Evolutionary conservation across 2,888 invertebrate genomes (phyloP).

Genomic region (Drosophila setosimentum): DNA sequence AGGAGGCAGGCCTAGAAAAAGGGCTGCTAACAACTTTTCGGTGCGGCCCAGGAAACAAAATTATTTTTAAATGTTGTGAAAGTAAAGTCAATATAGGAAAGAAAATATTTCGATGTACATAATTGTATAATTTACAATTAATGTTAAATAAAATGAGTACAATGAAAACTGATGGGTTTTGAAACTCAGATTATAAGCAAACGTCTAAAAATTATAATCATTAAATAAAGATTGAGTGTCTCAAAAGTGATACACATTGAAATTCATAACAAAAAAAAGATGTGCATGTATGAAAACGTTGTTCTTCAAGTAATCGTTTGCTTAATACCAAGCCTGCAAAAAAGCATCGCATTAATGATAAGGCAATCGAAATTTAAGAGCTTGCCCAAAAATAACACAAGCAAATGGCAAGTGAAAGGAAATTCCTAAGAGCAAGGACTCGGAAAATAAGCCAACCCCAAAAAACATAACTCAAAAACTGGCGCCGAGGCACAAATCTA

Average conservation of each 20-base stretch:
- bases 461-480: conserved; percentile 70
- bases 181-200: conserved; percentile 15
- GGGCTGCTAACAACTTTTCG: conserved; percentile 42
- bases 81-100: conserved; percentile 18
- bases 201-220: background rate
- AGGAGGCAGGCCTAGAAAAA: conserved; percentile 26
- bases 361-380: conserved; percentile 64
- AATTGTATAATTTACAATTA: conserved; percentile 46
- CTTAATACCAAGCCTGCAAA: conserved; percentile 26
- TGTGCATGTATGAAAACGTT: background rate
- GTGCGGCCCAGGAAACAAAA: conserved; percentile 26
- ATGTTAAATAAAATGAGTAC: conserved; percentile 15
- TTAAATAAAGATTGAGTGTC: background rate
- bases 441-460: conserved; percentile 74
- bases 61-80: conserved; percentile 38
- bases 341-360: conserved; percentile 46
- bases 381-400: conserved; percentile 70
- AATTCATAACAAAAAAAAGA: background rate
- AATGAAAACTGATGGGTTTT: background rate
- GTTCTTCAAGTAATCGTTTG: conserved; percentile 14
- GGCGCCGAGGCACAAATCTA: conserved; percentile 52
- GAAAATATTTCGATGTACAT: conserved; percentile 10
- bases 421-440: conserved; percentile 69
- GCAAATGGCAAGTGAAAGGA: conserved; percentile 53
- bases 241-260: background rate